Evolutionary conservation across 2,113 vertebrate species (phyloP).

Genomic region (Meriones unguiculatus): DNA sequence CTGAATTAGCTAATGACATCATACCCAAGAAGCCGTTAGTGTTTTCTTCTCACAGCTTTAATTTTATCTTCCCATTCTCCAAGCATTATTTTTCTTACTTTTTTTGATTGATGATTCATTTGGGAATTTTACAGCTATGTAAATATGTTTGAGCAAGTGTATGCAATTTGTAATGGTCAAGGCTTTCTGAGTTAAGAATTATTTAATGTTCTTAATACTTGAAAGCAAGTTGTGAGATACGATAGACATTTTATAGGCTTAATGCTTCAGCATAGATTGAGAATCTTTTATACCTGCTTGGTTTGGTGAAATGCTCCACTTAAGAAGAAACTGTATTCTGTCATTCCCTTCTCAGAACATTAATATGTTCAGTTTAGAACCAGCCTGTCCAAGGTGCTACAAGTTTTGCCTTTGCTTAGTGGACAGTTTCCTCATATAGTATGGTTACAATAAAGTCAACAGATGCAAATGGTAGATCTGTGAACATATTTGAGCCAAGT

Average conservation of each 20-base stretch:
- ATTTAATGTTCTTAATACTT: constrained; percentile 70
- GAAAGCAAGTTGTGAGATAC: constrained; percentile 71
- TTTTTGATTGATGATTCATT: constrained; percentile 82
- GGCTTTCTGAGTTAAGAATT: constrained; percentile 50
- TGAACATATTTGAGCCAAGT: neutral
- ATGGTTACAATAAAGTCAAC: neutral
- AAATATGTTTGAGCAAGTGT: constrained; percentile 80
- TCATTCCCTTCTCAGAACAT: neutral
- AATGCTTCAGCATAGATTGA: constrained; percentile 26
- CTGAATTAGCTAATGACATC: neutral
- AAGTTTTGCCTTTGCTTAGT: neutral
- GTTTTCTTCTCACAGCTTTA: constrained; percentile 76
- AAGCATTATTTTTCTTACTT: constrained; percentile 79
- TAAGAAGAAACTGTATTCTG: constrained; percentile 32
- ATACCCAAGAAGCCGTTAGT: constrained; percentile 69
- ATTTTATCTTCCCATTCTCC: constrained; percentile 72
- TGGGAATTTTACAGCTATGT: constrained; percentile 80
- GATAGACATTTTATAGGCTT: constrained; percentile 39
- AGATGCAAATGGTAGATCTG: neutral
- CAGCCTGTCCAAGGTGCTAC: neutral
- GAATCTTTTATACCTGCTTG: neutral
- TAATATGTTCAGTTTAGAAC: neutral
- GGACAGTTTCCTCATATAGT: neutral
- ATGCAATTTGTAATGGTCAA: constrained; percentile 49
- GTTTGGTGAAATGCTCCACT: constrained; percentile 10